Base-by-base conservation (phyloP, 2,797 vertebrate genomes). In the Hoplostethus mediterraneus region DNA sequence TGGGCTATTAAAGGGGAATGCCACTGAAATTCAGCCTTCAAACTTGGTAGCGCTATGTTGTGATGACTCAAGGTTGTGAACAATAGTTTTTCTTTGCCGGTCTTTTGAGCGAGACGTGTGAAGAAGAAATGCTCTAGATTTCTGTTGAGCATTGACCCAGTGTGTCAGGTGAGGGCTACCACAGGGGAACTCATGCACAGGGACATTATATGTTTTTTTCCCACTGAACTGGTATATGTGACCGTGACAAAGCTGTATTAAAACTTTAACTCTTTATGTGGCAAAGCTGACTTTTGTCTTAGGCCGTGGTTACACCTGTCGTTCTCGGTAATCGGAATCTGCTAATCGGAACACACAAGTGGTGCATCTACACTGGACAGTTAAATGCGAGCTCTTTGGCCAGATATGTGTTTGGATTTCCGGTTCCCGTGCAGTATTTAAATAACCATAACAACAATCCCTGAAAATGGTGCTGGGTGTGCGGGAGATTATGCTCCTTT, bases 31-130 rank as follows among this genome's bases (percentile, higher is more conserved):
- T 76, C 63, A 69, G 52, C 74, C 72, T 78, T 56, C 69, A 76
- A 83, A 80, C 59, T 76, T 75, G 47, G 2, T 49, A n/a, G n/a
- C 14, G 61, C 1, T 2, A 58, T 71, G 81, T 61, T 77, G 71
- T 66, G 79, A 81, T 84, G 79, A 80, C 84, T 84, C 82, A 12
- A 61, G 53, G 59, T 36, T 55, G 13, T 54, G 58, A 75, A 60
- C 52, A 62, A 73, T 78, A 81, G 85, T 67, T 73, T 79, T 65
- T 72, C 55, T 74, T 75, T 28, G 28, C 68, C 33, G 62, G 84
- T 83, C 79, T 64, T 56, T 64, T 7, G 16, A 82, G 55, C 53
- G 71, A 68, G 67, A 62, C 2, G 6, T 44, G 11, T 25, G 56
- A 59, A 28, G 3, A 28, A 28, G 28, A 28, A 28, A 13, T 13